These are phyloP conservation scores for Sparus aurata DNA, from an alignment of 2,797 vertebrate genomes.

Conservation along the genomic window DNA sequence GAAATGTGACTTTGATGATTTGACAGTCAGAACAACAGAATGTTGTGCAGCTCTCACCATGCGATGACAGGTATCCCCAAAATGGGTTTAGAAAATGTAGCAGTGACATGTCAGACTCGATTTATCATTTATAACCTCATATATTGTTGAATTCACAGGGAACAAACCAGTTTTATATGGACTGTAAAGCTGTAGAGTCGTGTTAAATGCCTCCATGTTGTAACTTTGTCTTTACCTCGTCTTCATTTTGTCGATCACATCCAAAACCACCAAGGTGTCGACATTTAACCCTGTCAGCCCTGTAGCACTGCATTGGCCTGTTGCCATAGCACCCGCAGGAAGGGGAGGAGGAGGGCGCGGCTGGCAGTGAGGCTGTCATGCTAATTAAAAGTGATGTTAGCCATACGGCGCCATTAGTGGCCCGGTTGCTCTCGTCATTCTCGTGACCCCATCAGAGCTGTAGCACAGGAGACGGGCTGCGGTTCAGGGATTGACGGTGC, in stretches of 20 bases:
- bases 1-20: conserved; percentile 71
- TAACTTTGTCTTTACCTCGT: conserved; percentile 24
- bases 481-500: conserved; percentile 57
- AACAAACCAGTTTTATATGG: neutral
- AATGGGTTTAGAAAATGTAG: conserved; percentile 51
- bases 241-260: conserved; percentile 41
- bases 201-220: neutral
- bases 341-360: conserved; percentile 33
- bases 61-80: conserved; percentile 56
- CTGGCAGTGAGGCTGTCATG: conserved; percentile 67
- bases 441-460: conserved; percentile 62
- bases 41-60: conserved; percentile 27
- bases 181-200: neutral
- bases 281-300: conserved; percentile 54
- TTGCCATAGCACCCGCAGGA: conserved; percentile 64
- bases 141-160: conserved; percentile 12
- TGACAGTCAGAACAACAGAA: conserved; percentile 68
- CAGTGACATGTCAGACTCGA: conserved; percentile 42
- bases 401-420: conserved; percentile 75
- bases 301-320: conserved; percentile 41
- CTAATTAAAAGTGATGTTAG: conserved; percentile 81
- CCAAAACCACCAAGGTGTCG: conserved; percentile 22
- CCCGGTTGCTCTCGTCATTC: conserved; percentile 59
- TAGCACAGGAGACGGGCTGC: conserved; percentile 41
- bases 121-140: conserved; percentile 49